Conservation (phyloP, 2,888 invertebrate species). For the Calameuta pallipes region DNA sequence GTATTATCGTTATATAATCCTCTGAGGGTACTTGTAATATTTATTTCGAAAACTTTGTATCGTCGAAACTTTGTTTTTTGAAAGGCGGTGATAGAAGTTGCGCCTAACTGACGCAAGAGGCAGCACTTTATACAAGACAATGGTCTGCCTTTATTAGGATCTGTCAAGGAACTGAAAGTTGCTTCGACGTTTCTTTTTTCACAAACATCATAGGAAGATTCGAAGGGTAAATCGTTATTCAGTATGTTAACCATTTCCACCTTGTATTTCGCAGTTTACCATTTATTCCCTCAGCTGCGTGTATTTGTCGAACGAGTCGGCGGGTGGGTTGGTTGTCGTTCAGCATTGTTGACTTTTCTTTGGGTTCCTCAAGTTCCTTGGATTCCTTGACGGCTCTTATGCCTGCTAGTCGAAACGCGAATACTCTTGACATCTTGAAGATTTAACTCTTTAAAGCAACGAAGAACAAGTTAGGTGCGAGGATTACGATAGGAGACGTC, state of each 20-base stretch:
- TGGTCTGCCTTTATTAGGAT: neutral
- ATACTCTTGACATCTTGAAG: neutral
- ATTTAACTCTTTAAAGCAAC: neutral
- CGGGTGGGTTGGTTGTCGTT: constrained; percentile 27
- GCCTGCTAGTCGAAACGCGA: neutral
- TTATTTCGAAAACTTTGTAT: neutral
- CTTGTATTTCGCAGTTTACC: constrained; percentile 25
- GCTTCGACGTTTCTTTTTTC: neutral
- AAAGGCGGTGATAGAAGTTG: neutral
- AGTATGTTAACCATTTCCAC: neutral
- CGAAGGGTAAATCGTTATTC: neutral
- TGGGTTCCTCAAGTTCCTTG: neutral
- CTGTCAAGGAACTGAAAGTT: neutral
- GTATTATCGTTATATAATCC: neutral
- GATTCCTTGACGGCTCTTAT: neutral
- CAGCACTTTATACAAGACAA: neutral
- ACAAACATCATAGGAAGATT: neutral
- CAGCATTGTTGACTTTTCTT: constrained; percentile 26
- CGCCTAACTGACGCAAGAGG: neutral
- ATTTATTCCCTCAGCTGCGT: constrained; percentile 40
- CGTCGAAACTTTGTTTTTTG: neutral
- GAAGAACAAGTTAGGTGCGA: neutral
- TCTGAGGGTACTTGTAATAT: neutral
- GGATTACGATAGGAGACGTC: neutral
- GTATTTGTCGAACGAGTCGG: constrained; percentile 40